phyloP scores from a whole-genome alignment of 1,140 invertebrate genomes.

The Coenobita brevimanus region DNA sequence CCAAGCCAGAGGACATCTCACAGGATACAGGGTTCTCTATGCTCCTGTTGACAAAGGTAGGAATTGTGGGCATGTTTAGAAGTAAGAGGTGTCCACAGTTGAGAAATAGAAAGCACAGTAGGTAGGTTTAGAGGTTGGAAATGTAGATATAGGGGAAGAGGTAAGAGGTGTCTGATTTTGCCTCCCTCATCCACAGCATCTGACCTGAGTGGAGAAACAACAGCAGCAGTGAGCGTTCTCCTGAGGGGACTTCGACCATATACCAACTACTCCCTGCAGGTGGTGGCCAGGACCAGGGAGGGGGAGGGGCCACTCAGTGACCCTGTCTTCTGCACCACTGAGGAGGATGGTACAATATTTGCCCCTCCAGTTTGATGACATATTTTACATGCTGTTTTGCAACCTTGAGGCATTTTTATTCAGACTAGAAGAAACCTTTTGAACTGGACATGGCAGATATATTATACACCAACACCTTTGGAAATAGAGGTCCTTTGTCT shows the following conservation, averaged over 20 bases:
- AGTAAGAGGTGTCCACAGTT: not conserved
- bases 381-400: no score
- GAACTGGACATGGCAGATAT: no score
- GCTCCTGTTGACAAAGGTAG: conserved; percentile 61
- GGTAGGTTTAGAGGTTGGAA: no score
- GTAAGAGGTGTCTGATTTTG: no score
- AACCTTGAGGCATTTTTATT: not conserved
- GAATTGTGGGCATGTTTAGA: not conserved
- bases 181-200: not conserved
- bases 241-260: conserved; percentile 75
- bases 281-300: conserved; percentile 76
- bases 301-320: conserved; percentile 77
- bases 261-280: conserved; percentile 76
- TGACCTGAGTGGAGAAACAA: conserved; percentile 51
- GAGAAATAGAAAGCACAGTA: not conserved
- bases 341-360: conserved; percentile 74
- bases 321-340: conserved; percentile 74
- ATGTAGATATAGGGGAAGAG: no score
- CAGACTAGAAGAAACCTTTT: no score
- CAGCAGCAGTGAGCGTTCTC: not conserved
- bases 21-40: conserved; percentile 81
- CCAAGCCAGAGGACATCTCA: conserved; percentile 82
- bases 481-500: no score
- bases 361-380: no score
- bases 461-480: no score